Evolutionary conservation across 2,113 vertebrate species (phyloP), one percentile per base, ranked within the genome.

Genomic region (Pangasianodon hypophthalmus): DNA sequence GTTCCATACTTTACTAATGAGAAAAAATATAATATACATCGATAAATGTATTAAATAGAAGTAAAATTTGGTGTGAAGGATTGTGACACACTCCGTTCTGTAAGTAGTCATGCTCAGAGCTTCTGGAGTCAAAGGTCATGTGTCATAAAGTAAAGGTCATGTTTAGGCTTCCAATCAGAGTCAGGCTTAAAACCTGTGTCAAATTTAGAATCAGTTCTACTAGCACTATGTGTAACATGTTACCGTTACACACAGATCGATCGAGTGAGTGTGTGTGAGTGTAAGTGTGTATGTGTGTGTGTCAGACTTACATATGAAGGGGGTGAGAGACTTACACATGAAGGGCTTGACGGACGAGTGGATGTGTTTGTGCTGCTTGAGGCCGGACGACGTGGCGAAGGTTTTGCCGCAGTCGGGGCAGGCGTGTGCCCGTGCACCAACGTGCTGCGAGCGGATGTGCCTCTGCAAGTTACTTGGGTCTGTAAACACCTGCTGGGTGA

Each of bases 311-410:
- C 96, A 96, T 96, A 96, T 95, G 95, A 95, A 96, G 95, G 95
- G 95, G 95, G 95, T 96, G 95, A 96, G 95, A 96, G 96, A 99
- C 98, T 99, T 99, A 99, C 98, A 99, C 97, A 99, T 98, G 95
- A 99, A 99, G 96, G 98, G 98, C 97, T 99, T 99, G 97, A 99
- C 98, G 96, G 98, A 99, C 97, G 98, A 99, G 97, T 99, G 98
- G 97, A 99, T 99, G 97, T 99, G 98, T 97, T 99, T 99, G 96
- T 99, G 98, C 92, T 99, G 98, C 96, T 99, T 99, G 95, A 99
- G 98, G 96, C 98, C 98, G 10, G 98, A 99, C 90, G 98, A 99
- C 90, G 98, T 99, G 95, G 98, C 98, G 94, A 99, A 99, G 58
- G 98, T 99, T 96, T 99, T 99, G 93, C 98, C 98, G 93, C 98